Evolutionary conservation across 2,888 invertebrate genomes (phyloP), one percentile per base, ranked within the genome.

Genomic region (Athetis lepigone): DNA sequence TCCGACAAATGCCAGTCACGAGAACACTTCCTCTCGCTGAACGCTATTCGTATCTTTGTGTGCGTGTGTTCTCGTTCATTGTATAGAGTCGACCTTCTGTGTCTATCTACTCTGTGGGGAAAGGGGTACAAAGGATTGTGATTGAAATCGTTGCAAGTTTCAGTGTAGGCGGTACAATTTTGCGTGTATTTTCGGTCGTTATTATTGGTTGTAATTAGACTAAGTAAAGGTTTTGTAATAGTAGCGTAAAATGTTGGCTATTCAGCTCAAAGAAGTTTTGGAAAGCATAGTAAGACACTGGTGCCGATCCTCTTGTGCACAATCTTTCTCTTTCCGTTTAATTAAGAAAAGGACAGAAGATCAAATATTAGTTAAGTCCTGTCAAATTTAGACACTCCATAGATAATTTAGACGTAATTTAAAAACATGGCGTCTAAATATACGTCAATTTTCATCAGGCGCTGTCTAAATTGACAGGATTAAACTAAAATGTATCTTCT

Each of bases 171-270:
- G 21, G 46, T 65, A 67, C 63, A 46, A 65, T 67, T 39, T 58
- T 40, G 52, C 39, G 33, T 43, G 25, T 63, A 71, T 42, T 67
- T 63, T 29, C 51, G 36, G 50, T 70, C 13, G 6, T 40, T 51
- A 39, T 27, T 40, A 63, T 27, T 45, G 39, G 9, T 62, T 71
- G 70, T 63, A 71, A 67, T 66, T 51, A 67, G 27, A 23, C 23
- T 40, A 37, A 33, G 33, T 33, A 33, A 51, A 46, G 27, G 21
- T 46, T 16, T 29, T 29, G 23, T 36, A 51, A 19, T 37, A 47
- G 2, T 19, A 33, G n/a, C 8, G 19, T 13, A 25, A 23, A 16
- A 11, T 8, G 11, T 13, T 9, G 11, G 8, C 13, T 16, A 9
- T 60, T 43, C 13, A n/a, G 6, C 18, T 42, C 18, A 23, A n/a